A percentile compares a stretch with the other conserved stretches of the same genome.
Evolutionary conservation across 2,797 vertebrate species (phyloP).

Genomic region (Eurystomus glaucurus): DNA sequence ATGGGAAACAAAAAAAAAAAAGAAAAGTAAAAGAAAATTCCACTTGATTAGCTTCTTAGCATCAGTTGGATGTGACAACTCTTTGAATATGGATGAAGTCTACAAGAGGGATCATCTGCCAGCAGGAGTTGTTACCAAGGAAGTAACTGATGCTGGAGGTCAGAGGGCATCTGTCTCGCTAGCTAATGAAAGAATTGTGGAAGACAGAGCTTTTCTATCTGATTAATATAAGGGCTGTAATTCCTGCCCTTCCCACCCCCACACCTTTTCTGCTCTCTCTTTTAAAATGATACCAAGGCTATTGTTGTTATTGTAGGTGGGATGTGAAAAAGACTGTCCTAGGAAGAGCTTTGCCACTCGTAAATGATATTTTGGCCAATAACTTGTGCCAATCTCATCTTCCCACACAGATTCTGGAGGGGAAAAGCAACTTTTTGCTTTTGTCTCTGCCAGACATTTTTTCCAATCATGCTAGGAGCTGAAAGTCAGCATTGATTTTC

Average conservation of each 20-base stretch:
- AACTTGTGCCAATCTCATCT: conserved; percentile 29
- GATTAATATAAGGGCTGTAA: conserved; percentile 74
- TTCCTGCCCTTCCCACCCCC: conserved; percentile 65
- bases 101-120: conserved; percentile 79
- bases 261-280: conserved; percentile 51
- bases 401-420: conserved; percentile 43
- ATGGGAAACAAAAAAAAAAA: not conserved
- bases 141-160: conserved; percentile 80
- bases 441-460: conserved; percentile 32
- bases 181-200: conserved; percentile 80
- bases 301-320: conserved; percentile 34
- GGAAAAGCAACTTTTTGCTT: conserved; percentile 31
- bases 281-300: conserved; percentile 39
- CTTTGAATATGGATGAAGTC: conserved; percentile 81
- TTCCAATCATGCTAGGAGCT: not conserved
- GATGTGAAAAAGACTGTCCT: conserved; percentile 41
- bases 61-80: conserved; percentile 75
- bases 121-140: conserved; percentile 78
- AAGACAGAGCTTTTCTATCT: conserved; percentile 77
- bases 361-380: conserved; percentile 45
- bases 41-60: conserved; percentile 81
- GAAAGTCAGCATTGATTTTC: conserved; percentile 50
- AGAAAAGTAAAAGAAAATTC: conserved; percentile 62
- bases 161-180: conserved; percentile 69
- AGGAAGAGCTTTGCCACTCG: conserved; percentile 34